These are phyloP conservation scores for Pterophyllum scalare DNA, from an alignment of 2,113 vertebrate genomes.

Conservation along the genomic window DNA sequence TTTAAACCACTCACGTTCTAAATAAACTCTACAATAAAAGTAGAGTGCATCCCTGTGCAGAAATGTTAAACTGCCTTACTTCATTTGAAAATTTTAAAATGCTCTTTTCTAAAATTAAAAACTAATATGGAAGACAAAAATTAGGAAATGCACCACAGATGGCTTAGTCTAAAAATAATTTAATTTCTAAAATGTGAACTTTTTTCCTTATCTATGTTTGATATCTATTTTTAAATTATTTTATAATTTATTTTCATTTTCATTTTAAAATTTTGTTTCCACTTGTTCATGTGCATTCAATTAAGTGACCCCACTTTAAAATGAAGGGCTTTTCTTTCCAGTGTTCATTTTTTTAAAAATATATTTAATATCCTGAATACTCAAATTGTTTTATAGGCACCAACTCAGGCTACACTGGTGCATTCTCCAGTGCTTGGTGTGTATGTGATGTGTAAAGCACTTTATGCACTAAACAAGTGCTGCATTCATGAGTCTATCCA, in stretches of 20 bases:
- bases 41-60: too few species aligned
- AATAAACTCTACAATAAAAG: too few species aligned
- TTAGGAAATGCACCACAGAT: too few species aligned
- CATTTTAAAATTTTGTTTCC: not conserved
- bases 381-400: not conserved
- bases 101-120: too few species aligned
- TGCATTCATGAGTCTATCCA: fast-evolving
- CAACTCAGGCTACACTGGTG: not conserved
- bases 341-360: not conserved
- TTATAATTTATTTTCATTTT: not conserved
- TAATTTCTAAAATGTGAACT: too few species aligned
- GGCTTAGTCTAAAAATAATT: too few species aligned
- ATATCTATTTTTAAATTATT: too few species aligned
- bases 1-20: too few species aligned
- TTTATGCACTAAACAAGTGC: not conserved
- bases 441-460: not conserved
- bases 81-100: too few species aligned
- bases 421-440: not conserved
- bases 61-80: too few species aligned
- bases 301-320: not conserved
- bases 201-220: not conserved
- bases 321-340: too few species aligned
- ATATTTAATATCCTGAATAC: not conserved
- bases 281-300: not conserved
- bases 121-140: too few species aligned